Base-by-base conservation (phyloP, 64 coral and sea anemone species). In the Montipora foliosa region DNA sequence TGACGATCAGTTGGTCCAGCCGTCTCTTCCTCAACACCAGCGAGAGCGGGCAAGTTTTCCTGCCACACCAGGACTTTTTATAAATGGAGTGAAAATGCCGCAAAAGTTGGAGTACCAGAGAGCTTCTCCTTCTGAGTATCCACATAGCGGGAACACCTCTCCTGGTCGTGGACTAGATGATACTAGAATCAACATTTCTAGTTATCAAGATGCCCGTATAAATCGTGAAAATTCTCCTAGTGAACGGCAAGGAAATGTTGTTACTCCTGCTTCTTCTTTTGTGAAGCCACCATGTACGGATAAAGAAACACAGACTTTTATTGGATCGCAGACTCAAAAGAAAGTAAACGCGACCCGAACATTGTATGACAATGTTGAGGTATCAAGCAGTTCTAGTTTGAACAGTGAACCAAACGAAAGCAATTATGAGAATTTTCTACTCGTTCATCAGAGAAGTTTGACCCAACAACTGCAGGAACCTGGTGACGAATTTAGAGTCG, bases 221-320 rank as follows among this genome's bases (percentile, higher is more conserved):
- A 49, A 21, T 17, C 68, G 62, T 19, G 82, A 44, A 7, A 86
- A 25, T 13, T 15, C 10, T 24, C 1, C 46, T 73, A 13, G 20
- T 67, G 53, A 84, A 16, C 62, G 9, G 13, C 66, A 86, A 22
- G n/a, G 8, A 67, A 24, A 1, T 72, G 16, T 37, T 19, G 46
- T 47, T 84, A 15, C 81, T 1, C 47, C 62, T 13, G 17, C 19
- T 50, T 5, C 19, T 45, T 12, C 46, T 8, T 70, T 72, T 24
- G 17, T 9, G 2, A 86, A 72, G 19, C 82, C 82, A 12, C 44
- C 45, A 49, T 49, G 15, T 50, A 24, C 45, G 49, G 19, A 71
- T 44, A 86, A 86, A 47, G 64, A 86, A 67, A 86, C 82, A 3
- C 82, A 86, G 10, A 86, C 82, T 49, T 70, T 49, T 49, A 86